Percentiles rank a stretch among this genome's conserved stretches.
phyloP scores from a whole-genome alignment of 2,888 invertebrate genomes.

The Hipparchia semele region DNA sequence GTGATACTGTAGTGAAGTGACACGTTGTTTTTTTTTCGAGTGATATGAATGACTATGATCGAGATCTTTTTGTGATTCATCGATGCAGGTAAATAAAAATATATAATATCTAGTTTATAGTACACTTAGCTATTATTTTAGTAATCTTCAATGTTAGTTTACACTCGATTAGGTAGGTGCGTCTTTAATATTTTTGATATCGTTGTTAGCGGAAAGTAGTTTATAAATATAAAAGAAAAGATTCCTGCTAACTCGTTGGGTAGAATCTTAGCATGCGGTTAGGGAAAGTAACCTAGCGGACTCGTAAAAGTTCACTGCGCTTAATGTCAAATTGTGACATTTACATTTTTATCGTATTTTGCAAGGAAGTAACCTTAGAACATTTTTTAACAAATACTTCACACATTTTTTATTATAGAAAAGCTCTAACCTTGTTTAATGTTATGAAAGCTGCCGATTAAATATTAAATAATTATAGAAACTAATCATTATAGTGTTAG shows the following conservation, averaged over 20 bases:
- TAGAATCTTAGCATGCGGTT: constrained; percentile 34
- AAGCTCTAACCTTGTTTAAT: background rate
- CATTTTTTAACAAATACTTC: background rate
- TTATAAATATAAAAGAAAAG: background rate
- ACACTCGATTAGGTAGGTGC: background rate
- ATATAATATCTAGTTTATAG: constrained; percentile 17
- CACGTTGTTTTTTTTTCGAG: constrained; percentile 40
- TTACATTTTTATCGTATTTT: constrained; percentile 40
- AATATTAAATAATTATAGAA: too few relatives aligned
- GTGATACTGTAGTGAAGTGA: constrained; percentile 49
- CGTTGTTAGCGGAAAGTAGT: background rate
- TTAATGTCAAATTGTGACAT: constrained; percentile 54
- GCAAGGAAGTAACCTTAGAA: background rate
- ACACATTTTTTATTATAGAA: background rate
- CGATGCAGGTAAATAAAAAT: constrained; percentile 67
- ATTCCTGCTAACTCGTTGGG: constrained; percentile 19
- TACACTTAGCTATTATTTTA: background rate
- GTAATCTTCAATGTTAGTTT: constrained; percentile 8
- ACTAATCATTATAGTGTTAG: too few relatives aligned
- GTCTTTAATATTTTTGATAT: background rate
- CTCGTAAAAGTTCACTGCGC: constrained; percentile 51
- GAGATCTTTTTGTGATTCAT: constrained; percentile 53
- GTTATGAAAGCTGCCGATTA: background rate
- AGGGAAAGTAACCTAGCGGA: constrained; percentile 53
- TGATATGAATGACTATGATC: constrained; percentile 55